Conservation (phyloP, 2,113 vertebrate species). For the Phyllostomus discolor region DNA sequence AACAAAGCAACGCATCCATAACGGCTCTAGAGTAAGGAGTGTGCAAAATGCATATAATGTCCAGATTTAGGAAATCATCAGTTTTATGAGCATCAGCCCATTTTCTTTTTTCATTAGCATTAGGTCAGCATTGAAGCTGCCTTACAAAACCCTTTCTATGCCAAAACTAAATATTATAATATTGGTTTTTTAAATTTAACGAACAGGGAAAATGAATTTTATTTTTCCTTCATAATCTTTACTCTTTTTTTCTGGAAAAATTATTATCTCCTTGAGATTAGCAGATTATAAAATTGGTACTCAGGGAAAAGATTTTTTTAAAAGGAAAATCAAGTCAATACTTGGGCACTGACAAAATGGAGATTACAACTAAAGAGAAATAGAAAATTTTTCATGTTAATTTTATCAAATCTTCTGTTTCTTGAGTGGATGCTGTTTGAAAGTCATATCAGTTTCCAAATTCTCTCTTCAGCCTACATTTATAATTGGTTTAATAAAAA, state of each 20-base stretch:
- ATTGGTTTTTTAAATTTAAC: neutral
- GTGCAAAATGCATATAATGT: neutral
- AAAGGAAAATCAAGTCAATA: neutral
- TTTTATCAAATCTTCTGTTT: neutral
- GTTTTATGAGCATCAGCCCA: neutral
- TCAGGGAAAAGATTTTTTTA: neutral
- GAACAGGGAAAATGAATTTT: neutral
- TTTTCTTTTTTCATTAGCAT: neutral
- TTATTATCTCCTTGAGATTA: neutral
- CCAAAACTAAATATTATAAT: neutral
- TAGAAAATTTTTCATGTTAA: neutral
- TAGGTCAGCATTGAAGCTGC: neutral
- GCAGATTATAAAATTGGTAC: neutral
- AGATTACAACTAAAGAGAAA: neutral
- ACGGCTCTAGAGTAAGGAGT: neutral
- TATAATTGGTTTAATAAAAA: constrained; percentile 1
- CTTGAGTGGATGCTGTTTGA: neutral
- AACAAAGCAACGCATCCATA: neutral
- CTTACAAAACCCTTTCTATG: neutral
- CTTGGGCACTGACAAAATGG: neutral
- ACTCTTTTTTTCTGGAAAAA: neutral
- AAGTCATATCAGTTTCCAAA: neutral
- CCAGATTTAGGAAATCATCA: neutral
- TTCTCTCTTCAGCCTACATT: neutral
- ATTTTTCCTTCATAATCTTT: neutral